Evolutionary conservation across 1,140 invertebrate genomes (phyloP).

Genomic region (Sycophila sp.): DNA sequence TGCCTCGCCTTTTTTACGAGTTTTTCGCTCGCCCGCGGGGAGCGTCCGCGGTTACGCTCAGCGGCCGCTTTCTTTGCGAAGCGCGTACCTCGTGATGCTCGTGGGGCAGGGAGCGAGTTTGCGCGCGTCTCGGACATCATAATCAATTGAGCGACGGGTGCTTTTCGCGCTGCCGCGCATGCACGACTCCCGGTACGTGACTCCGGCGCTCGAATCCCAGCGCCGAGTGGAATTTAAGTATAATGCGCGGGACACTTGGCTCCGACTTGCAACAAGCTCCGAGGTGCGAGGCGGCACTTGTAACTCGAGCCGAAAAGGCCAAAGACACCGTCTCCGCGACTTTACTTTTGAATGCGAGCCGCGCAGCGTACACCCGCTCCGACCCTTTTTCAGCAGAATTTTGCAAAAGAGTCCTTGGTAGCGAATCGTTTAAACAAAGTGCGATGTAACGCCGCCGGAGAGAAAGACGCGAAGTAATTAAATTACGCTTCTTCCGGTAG

Average conservation of each 20-base stretch:
- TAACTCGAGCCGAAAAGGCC: neutral
- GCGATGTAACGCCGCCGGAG: neutral
- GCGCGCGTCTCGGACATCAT: neutral
- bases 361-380: neutral
- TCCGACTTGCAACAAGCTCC: constrained; percentile 9
- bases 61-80: no score
- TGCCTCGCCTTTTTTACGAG: no score
- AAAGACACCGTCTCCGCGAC: neutral
- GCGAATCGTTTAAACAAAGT: neutral
- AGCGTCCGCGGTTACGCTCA: no score
- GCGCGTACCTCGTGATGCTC: no score
- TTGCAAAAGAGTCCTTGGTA: neutral
- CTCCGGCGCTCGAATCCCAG: neutral
- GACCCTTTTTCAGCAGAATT: no score
- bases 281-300: constrained; percentile 4
- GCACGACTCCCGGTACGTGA: neutral
- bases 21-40: no score
- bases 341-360: neutral
- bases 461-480: neutral
- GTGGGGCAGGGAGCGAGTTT: no score
- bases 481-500: no score
- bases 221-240: constrained; percentile 18
- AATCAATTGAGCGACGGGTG: neutral
- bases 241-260: constrained; percentile 6
- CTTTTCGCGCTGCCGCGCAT: neutral